Base-by-base conservation (phyloP, 1,140 invertebrate genomes). In the Meloidogyne floridensis region DNA sequence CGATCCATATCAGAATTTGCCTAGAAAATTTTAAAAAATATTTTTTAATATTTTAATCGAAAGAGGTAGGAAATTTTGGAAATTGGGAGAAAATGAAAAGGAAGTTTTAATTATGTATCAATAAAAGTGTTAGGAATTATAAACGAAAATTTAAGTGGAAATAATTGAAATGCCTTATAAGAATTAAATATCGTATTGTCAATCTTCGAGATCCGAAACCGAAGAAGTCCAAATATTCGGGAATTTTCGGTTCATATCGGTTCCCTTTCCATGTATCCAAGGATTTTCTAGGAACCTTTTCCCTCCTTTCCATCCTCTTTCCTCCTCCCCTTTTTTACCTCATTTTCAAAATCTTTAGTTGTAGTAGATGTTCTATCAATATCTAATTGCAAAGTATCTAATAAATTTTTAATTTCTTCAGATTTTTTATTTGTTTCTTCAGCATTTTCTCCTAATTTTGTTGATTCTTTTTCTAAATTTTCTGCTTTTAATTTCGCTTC, bases 291-390 rank as follows among this genome's bases (percentile, higher is more conserved):
- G 32, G 2, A 32, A 32, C 32, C 32, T 32, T 2, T 32, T 78
- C 18, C 0, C 47, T 51, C 54, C 32, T 2, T 32, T 78, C 18
- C 0, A n/a, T 51, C 54, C 32, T 32, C 32, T 32, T 32, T 2
- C 32, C 2, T 2, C 32, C 2, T 18, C 4, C 15, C n/a, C 0
- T 65, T 6, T n/a, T 65, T 18, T 65, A 71, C 77, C 9, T 86
- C 85, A 85, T 86, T 86, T 72, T 82, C 84, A 69, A 86, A 86
- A 20, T 87, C 84, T 59, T 82, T 72, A 10, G 85, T 87, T 42
- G 86, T 87, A 20, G 59, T 59, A 53, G 56, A 69, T 2, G 84
- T 69, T 18, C 84, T 75, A 11, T 85, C 80, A 70, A 85, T 76
- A 11, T 42, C 59, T 13, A 65, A 75, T 13, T 53, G 77, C 10